A percentile compares a stretch with the other conserved stretches of the same genome.
Conservation (phyloP, 2,113 vertebrate genomes). For the Typhlomys cinereus region DNA sequence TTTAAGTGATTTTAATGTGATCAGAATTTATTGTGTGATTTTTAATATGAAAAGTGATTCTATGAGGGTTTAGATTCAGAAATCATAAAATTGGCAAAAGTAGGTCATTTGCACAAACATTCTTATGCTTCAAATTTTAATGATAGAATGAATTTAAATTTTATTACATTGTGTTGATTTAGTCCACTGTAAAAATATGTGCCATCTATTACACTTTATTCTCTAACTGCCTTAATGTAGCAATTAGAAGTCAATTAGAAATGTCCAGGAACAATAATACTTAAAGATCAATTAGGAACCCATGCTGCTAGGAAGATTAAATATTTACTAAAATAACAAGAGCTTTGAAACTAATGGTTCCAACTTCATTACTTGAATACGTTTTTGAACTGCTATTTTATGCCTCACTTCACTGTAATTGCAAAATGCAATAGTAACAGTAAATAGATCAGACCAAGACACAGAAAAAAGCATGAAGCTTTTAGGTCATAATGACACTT, state of each 20-base stretch:
- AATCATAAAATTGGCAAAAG: not conserved
- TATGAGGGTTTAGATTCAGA: not conserved
- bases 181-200: constrained; percentile 42
- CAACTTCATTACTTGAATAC: constrained; percentile 85
- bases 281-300: constrained; percentile 87
- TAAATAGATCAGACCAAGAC: constrained; percentile 77
- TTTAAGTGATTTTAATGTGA: too few species aligned
- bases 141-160: constrained; percentile 50
- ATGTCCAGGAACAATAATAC: constrained; percentile 82
- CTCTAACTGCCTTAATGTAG: constrained; percentile 74
- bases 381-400: constrained; percentile 86
- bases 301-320: constrained; percentile 83
- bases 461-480: constrained; percentile 80
- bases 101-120: not conserved
- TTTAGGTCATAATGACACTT: constrained; percentile 76
- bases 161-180: constrained; percentile 67
- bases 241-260: constrained; percentile 84
- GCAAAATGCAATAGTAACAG: constrained; percentile 80
- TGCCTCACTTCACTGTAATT: constrained; percentile 89
- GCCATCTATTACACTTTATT: constrained; percentile 75
- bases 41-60: not conserved
- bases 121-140: constrained; percentile 34
- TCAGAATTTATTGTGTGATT: too few species aligned
- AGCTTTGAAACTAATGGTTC: constrained; percentile 85
- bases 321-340: constrained; percentile 88